Evolutionary conservation across 1,140 invertebrate species (phyloP).

Genomic region (Drosophila willistoni): DNA sequence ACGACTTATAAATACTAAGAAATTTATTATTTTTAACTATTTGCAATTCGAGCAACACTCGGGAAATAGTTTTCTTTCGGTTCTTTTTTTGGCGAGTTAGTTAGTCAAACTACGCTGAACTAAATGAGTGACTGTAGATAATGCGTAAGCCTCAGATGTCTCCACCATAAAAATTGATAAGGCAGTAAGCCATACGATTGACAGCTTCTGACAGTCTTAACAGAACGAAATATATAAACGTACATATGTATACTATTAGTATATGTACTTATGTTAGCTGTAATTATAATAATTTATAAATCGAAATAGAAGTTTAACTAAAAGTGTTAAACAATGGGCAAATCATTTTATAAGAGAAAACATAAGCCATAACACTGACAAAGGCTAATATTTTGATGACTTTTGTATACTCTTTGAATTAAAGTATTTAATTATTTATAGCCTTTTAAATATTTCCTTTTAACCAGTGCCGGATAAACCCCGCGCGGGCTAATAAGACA

Average conservation of each 20-base stretch:
- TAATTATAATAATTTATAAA: not conserved
- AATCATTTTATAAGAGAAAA: too few species aligned
- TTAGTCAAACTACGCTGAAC: not conserved
- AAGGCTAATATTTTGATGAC: not conserved
- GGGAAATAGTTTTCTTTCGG: not conserved
- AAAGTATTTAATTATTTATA: not conserved
- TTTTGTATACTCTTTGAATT: conserved; percentile 22
- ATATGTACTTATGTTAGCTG: not conserved
- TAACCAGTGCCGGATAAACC: too few species aligned
- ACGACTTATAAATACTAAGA: conserved; percentile 2
- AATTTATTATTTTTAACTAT: not conserved
- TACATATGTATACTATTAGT: not conserved
- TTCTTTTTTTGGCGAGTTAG: not conserved
- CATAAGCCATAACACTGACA: too few species aligned
- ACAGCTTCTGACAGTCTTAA: not conserved
- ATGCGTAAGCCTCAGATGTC: not conserved
- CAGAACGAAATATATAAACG: not conserved
- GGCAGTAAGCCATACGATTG: conserved; percentile 1
- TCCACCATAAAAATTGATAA: not conserved
- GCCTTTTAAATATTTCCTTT: too few species aligned
- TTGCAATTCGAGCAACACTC: not conserved
- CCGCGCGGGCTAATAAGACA: too few species aligned
- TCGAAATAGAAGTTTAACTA: too few species aligned
- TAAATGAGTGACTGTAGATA: not conserved
- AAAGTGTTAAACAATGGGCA: too few species aligned